phyloP scores from a whole-genome alignment of 2,888 invertebrate species.

The Spisula subtruncata region DNA sequence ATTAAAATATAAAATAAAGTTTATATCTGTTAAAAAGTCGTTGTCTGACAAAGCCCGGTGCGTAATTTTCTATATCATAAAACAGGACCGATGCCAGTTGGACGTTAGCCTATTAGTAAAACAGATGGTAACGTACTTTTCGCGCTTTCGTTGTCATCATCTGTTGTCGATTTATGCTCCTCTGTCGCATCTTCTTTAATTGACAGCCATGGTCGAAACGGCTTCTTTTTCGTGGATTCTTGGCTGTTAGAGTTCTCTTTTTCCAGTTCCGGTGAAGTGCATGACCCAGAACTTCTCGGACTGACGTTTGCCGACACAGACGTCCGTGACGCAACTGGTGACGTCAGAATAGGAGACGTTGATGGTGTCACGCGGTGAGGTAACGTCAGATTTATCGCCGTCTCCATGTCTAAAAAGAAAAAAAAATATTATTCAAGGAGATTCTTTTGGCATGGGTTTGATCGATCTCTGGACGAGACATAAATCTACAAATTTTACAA shows the following conservation, averaged over 20 bases:
- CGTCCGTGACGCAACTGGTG: conserved; percentile 49
- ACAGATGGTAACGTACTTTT: neutral
- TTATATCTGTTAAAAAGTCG: too few relatives aligned
- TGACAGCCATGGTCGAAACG: conserved; percentile 78
- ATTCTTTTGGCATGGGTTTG: too few relatives aligned
- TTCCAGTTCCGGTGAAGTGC: conserved; percentile 33
- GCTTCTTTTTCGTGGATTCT: neutral
- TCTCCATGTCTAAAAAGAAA: conserved; percentile 27
- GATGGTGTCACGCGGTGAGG: conserved; percentile 61
- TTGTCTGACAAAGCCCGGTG: too few relatives aligned
- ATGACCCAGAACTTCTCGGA: conserved; percentile 52
- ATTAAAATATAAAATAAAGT: too few relatives aligned
- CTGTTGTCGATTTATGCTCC: neutral
- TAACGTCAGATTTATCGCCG: conserved; percentile 65
- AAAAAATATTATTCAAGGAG: too few relatives aligned
- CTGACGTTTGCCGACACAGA: conserved; percentile 47
- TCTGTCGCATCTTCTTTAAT: conserved; percentile 33
- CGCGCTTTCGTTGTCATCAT: neutral
- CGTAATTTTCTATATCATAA: too few relatives aligned
- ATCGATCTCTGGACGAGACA: too few relatives aligned
- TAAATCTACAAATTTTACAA: too few relatives aligned
- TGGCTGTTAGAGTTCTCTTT: neutral
- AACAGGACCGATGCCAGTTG: too few relatives aligned
- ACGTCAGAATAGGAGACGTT: conserved; percentile 63
- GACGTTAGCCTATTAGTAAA: too few relatives aligned